These are phyloP conservation scores for Mactra quadrangularis DNA, from an alignment of 1,140 invertebrate species.

Conservation along the genomic window DNA sequence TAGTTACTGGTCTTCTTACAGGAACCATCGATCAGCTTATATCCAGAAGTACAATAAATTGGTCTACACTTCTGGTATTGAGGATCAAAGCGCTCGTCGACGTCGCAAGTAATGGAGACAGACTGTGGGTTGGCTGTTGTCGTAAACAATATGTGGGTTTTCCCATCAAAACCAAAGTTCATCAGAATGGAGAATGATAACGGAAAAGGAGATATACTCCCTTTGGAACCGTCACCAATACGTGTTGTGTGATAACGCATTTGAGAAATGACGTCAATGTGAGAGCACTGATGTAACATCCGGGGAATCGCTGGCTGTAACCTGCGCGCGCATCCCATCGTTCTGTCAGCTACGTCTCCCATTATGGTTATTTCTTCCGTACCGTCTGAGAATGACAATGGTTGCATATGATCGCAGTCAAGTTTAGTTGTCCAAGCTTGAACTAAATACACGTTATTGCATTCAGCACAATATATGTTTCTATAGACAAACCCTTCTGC, in stretches of 20 bases:
- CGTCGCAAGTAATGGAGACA: conserved; percentile 50
- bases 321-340: conserved; percentile 7
- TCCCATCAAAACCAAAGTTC: conserved; percentile 82
- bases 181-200: conserved; percentile 84
- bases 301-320: conserved; percentile 14
- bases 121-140: conserved; percentile 2
- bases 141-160: conserved; percentile 84
- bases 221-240: neutral
- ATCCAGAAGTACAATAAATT: conserved; percentile 65
- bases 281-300: conserved; percentile 48
- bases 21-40: conserved; percentile 59
- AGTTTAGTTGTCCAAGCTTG: conserved; percentile 78
- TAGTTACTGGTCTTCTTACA: conserved; percentile 46
- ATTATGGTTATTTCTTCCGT: conserved; percentile 42
- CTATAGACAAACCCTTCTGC: conserved; percentile 84
- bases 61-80: conserved; percentile 61
- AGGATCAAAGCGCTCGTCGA: conserved; percentile 82
- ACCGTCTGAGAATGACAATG: conserved; percentile 44
- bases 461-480: conserved; percentile 87
- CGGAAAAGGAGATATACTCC: conserved; percentile 63
- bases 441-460: conserved; percentile 83
- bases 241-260: conserved; percentile 28
- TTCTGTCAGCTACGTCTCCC: conserved; percentile 13
- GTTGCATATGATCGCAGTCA: conserved; percentile 73
- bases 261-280: conserved; percentile 1